phyloP scores from a whole-genome alignment of 2,888 invertebrate species.

The Crossocerus cetratus region DNA sequence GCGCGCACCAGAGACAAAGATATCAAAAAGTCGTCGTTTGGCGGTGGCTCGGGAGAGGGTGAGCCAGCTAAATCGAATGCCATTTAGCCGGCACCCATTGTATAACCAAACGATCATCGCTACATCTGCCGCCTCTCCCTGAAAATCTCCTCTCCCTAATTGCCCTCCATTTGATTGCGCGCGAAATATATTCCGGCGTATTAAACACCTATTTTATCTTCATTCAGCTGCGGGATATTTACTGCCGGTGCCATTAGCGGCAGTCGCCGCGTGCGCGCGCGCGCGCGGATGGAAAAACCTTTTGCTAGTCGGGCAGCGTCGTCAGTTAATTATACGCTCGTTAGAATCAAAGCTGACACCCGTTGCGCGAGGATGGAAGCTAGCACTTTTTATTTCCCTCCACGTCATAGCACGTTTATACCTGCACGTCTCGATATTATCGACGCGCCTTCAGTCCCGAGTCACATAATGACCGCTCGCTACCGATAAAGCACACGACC shows the following conservation, averaged over 20 bases:
- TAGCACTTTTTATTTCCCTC: too few species aligned
- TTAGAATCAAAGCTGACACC: conserved; percentile 45
- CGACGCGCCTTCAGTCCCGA: conserved; percentile 7
- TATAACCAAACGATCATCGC: too few species aligned
- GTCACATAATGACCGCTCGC: conserved; percentile 6
- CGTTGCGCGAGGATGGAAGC: neutral
- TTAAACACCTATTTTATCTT: neutral
- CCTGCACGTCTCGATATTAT: conserved; percentile 13
- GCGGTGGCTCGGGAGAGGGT: too few species aligned
- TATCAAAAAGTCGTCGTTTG: neutral
- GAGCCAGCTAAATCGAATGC: too few species aligned
- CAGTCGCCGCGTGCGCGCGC: neutral
- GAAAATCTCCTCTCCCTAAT: neutral
- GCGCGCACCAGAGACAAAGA: neutral
- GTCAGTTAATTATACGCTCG: conserved; percentile 46
- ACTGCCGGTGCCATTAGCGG: conserved; percentile 13
- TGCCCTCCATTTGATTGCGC: neutral
- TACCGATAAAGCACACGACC: neutral
- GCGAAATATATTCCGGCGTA: conserved; percentile 14
- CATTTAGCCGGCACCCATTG: too few species aligned
- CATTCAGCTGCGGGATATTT: conserved; percentile 9
- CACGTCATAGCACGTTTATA: too few species aligned
- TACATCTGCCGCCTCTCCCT: too few species aligned
- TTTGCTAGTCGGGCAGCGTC: conserved; percentile 14
- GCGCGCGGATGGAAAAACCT: conserved; percentile 20